Evolutionary conservation across 2,113 vertebrate species (phyloP), one percentile per base, ranked within the genome.

Genomic region (Pampusana beccarii): DNA sequence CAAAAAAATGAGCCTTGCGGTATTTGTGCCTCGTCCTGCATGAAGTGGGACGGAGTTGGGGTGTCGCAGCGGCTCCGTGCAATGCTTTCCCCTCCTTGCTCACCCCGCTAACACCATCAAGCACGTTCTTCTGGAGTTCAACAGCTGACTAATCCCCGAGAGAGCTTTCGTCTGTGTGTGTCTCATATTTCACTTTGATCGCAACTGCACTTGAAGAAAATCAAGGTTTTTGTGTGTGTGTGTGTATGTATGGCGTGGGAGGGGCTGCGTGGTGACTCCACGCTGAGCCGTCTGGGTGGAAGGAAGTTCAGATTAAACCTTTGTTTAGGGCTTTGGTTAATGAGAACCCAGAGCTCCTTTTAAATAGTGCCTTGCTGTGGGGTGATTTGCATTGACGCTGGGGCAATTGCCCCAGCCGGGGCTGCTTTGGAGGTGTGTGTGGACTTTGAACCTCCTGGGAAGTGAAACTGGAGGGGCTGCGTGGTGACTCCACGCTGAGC

Each of bases 281-380:
- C 3, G 2, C 40, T 53, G 88, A 90, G 48, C 61, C 5, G 77
- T 65, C 89, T 79, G 78, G 56, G 80, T 71, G 78, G 91, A 86
- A 95, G 95, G 93, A 96, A 95, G 48, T 58, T 46, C 26, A 28
- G n/a, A 67, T 71, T 44, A 84, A 87, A 83, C 48, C 83, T 50
- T 64, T 28, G 28, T 46, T 72, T 53, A 84, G 58, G 9, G 25
- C 80, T 36, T 15, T 25, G 72, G 65, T 90, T 80, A 94, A 92
- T 70, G 81, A 73, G 81, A 86, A 70, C 38, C 72, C 31, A 13
- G 77, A 46, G 56, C 79, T 80, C 18, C 65, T 89, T 33, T 48
- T 40, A 64, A 71, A 5, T 2, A 58, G 36, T 1, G 20, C 64
- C 53, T 92, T 10, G 31, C 67, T 8, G 26, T 19, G 75, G 28